Evolutionary conservation across 1,140 invertebrate genomes (phyloP).

Genomic region (Odontomachus brunneus): DNA sequence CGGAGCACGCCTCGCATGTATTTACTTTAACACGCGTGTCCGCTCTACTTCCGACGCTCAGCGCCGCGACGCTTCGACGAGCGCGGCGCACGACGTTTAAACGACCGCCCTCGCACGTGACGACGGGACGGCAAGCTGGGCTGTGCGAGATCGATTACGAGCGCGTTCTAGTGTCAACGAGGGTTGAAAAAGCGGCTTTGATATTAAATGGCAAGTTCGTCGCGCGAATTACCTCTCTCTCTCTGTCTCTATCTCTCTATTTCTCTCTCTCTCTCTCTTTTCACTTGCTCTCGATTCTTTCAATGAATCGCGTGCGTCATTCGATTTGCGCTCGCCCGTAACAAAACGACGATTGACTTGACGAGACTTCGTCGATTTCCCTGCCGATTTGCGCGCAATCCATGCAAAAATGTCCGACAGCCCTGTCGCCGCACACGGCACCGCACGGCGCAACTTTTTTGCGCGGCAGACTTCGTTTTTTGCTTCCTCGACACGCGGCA

Average conservation of each 20-base stretch:
- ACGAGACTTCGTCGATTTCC: no score
- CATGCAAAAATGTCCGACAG: not conserved
- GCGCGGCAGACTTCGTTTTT: not conserved
- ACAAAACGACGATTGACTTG: not conserved
- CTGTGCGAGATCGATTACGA: constrained; percentile 70
- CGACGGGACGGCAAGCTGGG: constrained; percentile 32
- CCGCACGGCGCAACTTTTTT: not conserved
- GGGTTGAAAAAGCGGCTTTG: constrained; percentile 65
- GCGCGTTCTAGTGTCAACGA: constrained; percentile 52
- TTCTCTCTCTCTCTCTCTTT: not conserved
- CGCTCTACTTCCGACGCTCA: constrained; percentile 85
- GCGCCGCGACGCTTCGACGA: constrained; percentile 82
- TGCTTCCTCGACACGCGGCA: not conserved
- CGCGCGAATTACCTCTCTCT: constrained; percentile 44
- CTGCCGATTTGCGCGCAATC: not conserved
- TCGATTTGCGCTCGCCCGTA: not conserved
- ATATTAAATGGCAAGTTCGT: constrained; percentile 47
- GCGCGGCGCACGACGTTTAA: constrained; percentile 70
- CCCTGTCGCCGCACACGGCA: no score
- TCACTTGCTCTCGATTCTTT: constrained; percentile 1
- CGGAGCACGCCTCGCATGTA: constrained; percentile 36
- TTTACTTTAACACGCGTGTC: constrained; percentile 72
- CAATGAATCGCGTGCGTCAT: not conserved
- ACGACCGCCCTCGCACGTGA: constrained; percentile 75
- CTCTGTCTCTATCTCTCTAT: not conserved